Percentiles rank a stretch among this genome's conserved stretches.
These are phyloP conservation scores for Philaethria dido DNA, from an alignment of 2,888 invertebrate species.

Conservation along the genomic window DNA sequence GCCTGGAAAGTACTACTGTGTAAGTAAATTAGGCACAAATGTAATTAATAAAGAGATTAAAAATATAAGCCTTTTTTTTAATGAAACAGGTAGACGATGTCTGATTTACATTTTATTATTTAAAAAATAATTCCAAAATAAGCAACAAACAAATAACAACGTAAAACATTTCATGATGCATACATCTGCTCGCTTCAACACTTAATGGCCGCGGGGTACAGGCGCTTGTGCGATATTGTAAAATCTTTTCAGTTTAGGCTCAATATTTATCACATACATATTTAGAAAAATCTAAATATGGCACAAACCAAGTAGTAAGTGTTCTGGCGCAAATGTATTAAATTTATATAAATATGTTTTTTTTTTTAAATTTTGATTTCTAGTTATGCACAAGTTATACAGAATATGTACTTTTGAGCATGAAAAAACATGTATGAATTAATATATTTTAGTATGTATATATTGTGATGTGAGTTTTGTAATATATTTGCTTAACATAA, in stretches of 20 bases:
- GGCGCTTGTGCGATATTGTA: slow-evolving; percentile 26
- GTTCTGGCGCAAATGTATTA: slow-evolving; percentile 9
- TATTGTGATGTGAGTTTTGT: slow-evolving; percentile 29
- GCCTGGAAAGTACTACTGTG: slow-evolving; percentile 37
- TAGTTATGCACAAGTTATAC: not conserved
- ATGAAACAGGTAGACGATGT: slow-evolving; percentile 73
- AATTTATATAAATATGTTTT: not conserved
- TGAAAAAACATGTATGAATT: slow-evolving; percentile 22
- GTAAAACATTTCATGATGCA: slow-evolving; percentile 71
- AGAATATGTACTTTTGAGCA: slow-evolving; percentile 29
- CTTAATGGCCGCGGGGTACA: slow-evolving; percentile 54
- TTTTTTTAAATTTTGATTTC: not conserved
- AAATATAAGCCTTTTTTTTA: slow-evolving; percentile 53
- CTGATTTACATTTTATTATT: slow-evolving; percentile 72
- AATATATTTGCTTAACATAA: slow-evolving; percentile 23
- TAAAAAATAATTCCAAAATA: slow-evolving; percentile 81
- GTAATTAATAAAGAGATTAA: slow-evolving; percentile 45
- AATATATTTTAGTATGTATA: slow-evolving; percentile 15
- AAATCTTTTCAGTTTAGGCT: slow-evolving; percentile 31
- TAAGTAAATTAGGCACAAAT: slow-evolving; percentile 47
- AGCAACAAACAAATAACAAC: slow-evolving; percentile 84
- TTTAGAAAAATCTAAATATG: slow-evolving; percentile 48
- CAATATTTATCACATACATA: slow-evolving; percentile 40
- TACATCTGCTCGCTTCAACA: slow-evolving; percentile 67
- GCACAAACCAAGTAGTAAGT: slow-evolving; percentile 41